Base-by-base conservation (phyloP, 1,140 invertebrate genomes). In the Oscheius sp. region DNA sequence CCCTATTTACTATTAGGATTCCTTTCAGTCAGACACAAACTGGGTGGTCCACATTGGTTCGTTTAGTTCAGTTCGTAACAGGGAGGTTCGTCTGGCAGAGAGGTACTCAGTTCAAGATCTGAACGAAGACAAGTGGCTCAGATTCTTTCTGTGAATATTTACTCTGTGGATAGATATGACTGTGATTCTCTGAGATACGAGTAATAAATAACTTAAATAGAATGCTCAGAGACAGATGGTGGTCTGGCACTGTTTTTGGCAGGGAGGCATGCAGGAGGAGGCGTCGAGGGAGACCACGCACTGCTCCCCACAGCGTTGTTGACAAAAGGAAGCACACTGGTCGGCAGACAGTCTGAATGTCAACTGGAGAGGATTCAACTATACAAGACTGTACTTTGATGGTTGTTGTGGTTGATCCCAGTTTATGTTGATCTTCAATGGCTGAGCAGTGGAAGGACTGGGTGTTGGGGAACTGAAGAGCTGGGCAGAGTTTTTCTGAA, bases 401-500 rank as follows among this genome's bases (percentile, higher is more conserved):
- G n/a, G n/a, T n/a, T n/a, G n/a, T n/a, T n/a, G n/a, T n/a, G 49
- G 28, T 23, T 55, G 49, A 23, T 55, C 49, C 49, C 49, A 55
- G 23, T 7, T 4, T 7, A 55, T 55, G 49, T 55, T 55, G 7
- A 55, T 23, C 49, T 55, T 55, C 15, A 55, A 26, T 13, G 23
- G 7, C 7, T 15, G 49, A 55, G 23, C 4, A 23, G 23, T 7
- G 49, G 7, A 7, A 4, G 49, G 49, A 55, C 7, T 7, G n/a
- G 49, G 49, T 4, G 49, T 55, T 55, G 38, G 38, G 38, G 10
- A 42, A 26, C 49, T 38, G 52, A 68, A 68, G 1, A 68, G 35
- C 34, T 68, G 67, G 28, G 67, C 67, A n/a, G 67, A 68, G 36
- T 68, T 68, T 26, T 36, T 32, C 61, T 68, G 67, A 10, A 68